Conservation (phyloP, 2,888 invertebrate genomes). For the Meiosimyza platycephala region DNA sequence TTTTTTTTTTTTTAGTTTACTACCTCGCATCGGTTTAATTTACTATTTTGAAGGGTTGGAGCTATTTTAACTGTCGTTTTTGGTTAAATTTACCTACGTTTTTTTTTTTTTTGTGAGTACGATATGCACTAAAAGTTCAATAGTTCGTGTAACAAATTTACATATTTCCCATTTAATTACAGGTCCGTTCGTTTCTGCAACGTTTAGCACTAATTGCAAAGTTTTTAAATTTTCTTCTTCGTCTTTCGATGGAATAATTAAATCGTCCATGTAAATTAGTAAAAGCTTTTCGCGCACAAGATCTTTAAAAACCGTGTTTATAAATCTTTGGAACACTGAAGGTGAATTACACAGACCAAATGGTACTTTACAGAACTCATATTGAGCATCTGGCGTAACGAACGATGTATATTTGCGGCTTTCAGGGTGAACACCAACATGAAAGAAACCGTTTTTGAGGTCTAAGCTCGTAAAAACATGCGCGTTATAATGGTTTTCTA, state of each 20-base stretch:
- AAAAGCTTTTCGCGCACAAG: not conserved
- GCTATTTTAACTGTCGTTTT: too few species aligned
- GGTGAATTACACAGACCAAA: not conserved
- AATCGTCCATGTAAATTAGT: constrained; percentile 13
- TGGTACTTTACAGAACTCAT: not conserved
- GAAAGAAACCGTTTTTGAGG: constrained; percentile 19
- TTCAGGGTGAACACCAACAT: not conserved
- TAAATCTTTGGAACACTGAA: not conserved
- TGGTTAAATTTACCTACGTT: too few species aligned
- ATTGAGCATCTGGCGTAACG: not conserved
- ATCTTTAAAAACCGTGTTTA: constrained; percentile 10
- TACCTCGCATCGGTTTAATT: too few species aligned
- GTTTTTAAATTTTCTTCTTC: constrained; percentile 2
- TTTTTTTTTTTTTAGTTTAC: too few species aligned
- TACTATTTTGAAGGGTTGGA: too few species aligned
- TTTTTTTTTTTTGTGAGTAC: too few species aligned
- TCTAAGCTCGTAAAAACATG: constrained; percentile 23
- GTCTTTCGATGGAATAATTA: constrained; percentile 20
- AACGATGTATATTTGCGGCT: constrained; percentile 18
- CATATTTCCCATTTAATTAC: constrained; percentile 6
- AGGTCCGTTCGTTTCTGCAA: constrained; percentile 10
- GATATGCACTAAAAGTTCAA: too few species aligned
- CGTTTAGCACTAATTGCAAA: not conserved
- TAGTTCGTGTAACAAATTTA: too few species aligned
- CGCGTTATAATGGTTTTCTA: constrained; percentile 10